Evolutionary conservation across 1,140 invertebrate species (phyloP).

Genomic region (Stegodyphus dumicola): DNA sequence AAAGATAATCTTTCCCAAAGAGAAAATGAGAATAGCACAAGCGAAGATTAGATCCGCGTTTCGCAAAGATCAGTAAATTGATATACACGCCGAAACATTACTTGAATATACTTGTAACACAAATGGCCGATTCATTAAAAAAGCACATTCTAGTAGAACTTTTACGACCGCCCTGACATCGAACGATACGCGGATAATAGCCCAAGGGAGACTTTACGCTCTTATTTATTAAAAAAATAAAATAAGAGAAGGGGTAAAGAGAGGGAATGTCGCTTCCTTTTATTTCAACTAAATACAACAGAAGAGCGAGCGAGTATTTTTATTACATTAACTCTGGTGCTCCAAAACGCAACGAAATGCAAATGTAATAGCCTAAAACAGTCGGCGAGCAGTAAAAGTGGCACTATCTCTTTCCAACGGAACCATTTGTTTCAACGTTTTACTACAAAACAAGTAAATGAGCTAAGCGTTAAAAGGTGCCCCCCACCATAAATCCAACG

Average conservation of each 20-base stretch:
- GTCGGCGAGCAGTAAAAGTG: conserved; percentile 30
- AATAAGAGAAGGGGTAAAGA: not conserved
- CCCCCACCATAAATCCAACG: conserved; percentile 41
- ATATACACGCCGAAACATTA: not conserved
- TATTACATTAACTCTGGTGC: conserved; percentile 42
- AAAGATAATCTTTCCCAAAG: too few relatives aligned
- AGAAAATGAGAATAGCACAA: too few relatives aligned
- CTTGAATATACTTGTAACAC: not conserved
- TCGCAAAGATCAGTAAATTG: not conserved
- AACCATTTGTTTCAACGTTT: conserved; percentile 28
- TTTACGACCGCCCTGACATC: conserved; percentile 35
- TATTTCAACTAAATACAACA: conserved; percentile 40
- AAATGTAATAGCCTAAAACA: conserved; percentile 51
- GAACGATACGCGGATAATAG: conserved; percentile 10
- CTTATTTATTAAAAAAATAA: conserved; percentile 47
- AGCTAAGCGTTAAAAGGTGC: conserved; percentile 41
- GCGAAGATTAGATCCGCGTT: too few relatives aligned
- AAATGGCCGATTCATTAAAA: conserved; percentile 36
- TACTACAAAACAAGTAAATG: conserved; percentile 38
- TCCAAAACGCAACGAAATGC: conserved; percentile 20
- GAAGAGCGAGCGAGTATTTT: not conserved
- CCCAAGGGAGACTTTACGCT: conserved; percentile 44
- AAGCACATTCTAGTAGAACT: conserved; percentile 12
- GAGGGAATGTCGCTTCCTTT: conserved; percentile 2
- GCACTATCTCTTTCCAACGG: conserved; percentile 33